Evolutionary conservation across 2,888 invertebrate species (phyloP), one percentile per base, ranked within the genome.

Genomic region (Tinea pellionella): DNA sequence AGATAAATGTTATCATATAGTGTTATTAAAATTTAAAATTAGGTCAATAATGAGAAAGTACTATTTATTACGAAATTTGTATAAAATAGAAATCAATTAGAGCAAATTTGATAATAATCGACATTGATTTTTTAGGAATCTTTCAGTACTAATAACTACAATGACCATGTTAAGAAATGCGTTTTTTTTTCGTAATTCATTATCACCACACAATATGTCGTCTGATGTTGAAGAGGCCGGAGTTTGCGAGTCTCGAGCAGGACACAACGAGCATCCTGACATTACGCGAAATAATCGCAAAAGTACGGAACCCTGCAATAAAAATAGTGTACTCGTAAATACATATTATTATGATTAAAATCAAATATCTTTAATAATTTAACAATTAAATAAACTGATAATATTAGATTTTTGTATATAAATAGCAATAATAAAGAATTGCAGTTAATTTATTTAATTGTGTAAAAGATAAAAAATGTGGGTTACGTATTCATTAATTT

Each of bases 41-140:
- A 15, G 47, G 47, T 47, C 47, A 47, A n/a, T 47, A 16, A 47
- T 47, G 47, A n/a, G 47, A 47, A 47, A 47, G 47, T 47, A 47
- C 15, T n/a, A 47, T 47, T 47, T 16, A 16, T 47, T 47, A 47
- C 47, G 47, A 47, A 13, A 47, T 13, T 47, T 4, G 2, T 47
- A 16, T 47, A 15, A 8, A 47, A 15, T 42, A 47, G 1, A 41
- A 41, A 47, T 16, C 16, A 47, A 47, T 47, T 47, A 47, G 47
- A 47, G 47, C 15, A 15, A 47, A 15, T 47, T 15, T 47, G 47
- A 47, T 47, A 47, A 47, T 47, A 47, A 47, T 16, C n/a, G 47
- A 15, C 47, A 47, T 47, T 47, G 15, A 16, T 15, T 13, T 47
- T n/a, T 47, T 47, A 47, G 47, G 16, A 37, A 37, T 37, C 37